phyloP scores from a whole-genome alignment of 2,797 vertebrate genomes.

The Chrosomus eos region DNA sequence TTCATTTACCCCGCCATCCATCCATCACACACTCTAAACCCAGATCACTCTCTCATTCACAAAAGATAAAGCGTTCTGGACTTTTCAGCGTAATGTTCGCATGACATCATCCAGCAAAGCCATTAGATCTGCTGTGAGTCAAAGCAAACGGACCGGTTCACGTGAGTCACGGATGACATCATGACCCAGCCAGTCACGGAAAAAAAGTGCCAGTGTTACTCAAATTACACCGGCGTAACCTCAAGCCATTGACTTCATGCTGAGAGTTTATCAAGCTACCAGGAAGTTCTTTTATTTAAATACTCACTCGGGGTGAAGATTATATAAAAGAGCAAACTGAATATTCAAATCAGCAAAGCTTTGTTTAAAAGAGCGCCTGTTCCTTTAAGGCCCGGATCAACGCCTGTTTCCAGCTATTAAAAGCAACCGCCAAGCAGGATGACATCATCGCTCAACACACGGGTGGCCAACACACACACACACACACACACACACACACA shows the following conservation, averaged over 20 bases:
- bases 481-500: background rate
- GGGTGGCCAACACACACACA: constrained; percentile 57
- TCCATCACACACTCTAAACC: background rate
- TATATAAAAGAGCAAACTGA: background rate
- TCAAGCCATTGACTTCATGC: constrained; percentile 24
- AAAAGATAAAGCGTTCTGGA: background rate
- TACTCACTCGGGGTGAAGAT: background rate
- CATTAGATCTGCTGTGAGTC: constrained; percentile 37
- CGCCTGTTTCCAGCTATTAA: constrained; percentile 79
- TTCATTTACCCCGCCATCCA: background rate
- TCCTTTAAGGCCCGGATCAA: constrained; percentile 77
- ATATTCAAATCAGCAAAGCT: constrained; percentile 10
- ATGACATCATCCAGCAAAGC: constrained; percentile 50
- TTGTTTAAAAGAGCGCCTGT: constrained; percentile 58
- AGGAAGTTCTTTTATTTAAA: background rate
- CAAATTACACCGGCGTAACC: constrained; percentile 7
- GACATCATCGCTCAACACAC: constrained; percentile 78
- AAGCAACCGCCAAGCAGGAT: constrained; percentile 72
- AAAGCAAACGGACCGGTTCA: constrained; percentile 49
- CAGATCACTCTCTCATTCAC: background rate
- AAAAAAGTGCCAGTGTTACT: constrained; percentile 14
- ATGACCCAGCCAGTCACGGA: constrained; percentile 39
- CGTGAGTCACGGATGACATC: constrained; percentile 52
- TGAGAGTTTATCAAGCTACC: constrained; percentile 5
- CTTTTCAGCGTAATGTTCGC: constrained; percentile 3